phyloP scores from a whole-genome alignment of 2,888 invertebrate species.

The Agrotis segetum region DNA sequence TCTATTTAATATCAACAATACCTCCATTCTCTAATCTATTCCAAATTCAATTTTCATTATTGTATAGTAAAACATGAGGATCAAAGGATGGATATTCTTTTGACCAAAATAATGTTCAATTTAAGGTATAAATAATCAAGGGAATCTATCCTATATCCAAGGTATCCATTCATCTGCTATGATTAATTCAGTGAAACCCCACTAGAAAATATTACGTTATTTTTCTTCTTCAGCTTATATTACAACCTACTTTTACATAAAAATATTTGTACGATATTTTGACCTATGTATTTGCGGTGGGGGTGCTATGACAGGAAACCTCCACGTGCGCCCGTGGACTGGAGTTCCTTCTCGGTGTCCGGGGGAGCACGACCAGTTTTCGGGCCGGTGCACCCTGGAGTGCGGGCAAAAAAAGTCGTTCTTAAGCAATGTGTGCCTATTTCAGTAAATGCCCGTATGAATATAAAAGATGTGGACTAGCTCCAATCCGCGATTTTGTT shows the following conservation, averaged over 20 bases:
- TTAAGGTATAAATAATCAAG: slow-evolving; percentile 39
- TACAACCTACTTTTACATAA: not conserved
- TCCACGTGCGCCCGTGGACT: too few species aligned
- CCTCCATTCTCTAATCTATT: not conserved
- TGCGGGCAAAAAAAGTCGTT: too few species aligned
- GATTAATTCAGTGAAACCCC: slow-evolving; percentile 50
- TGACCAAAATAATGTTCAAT: slow-evolving; percentile 37
- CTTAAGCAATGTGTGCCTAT: too few species aligned
- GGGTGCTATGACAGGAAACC: too few species aligned
- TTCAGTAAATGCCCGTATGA: too few species aligned
- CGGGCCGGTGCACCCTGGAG: too few species aligned
- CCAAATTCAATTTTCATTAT: slow-evolving; percentile 3
- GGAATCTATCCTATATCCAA: slow-evolving; percentile 5
- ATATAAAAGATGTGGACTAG: too few species aligned
- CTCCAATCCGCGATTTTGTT: too few species aligned
- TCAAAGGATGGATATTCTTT: slow-evolving; percentile 39
- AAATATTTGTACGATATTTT: slow-evolving; percentile 13
- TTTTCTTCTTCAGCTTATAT: slow-evolving; percentile 20
- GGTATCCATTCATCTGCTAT: slow-evolving; percentile 42
- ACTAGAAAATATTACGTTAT: not conserved
- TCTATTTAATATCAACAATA: not conserved
- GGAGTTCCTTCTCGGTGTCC: too few species aligned
- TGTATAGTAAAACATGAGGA: slow-evolving; percentile 22
- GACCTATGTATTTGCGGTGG: not conserved
- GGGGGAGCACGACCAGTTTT: too few species aligned